Base-by-base conservation (phyloP, 1,140 invertebrate species). In the Dreissena polymorpha region DNA sequence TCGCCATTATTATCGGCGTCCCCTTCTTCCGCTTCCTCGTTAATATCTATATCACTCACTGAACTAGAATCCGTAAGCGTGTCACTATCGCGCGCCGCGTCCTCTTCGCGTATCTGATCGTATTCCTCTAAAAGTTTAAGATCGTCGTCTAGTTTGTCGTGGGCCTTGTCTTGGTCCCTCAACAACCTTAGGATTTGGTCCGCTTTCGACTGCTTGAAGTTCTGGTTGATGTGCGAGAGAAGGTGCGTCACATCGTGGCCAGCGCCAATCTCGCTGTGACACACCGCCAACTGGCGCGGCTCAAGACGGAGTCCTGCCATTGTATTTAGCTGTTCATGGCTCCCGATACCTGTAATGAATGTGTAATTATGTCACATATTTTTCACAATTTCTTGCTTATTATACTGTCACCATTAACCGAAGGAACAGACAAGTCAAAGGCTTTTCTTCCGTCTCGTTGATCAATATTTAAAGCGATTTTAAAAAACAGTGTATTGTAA, bases 131-230 rank as follows among this genome's bases (percentile, higher is more conserved):
- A 14, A 13, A 82, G 25, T 21, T 86, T 75, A 49, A 55, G 67
- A 49, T 82, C 75, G 27, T 85, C 49, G 3, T 77, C 23, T 60
- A 77, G 67, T 6, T 75, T 67, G 21, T 87, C 60, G 51, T 81
- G 82, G 29, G 85, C 51, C 49, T 72, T 70, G 72, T 87, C 83
- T 49, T 85, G 83, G 63, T 87, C 86, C 57, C 64, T 82, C 18
- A 87, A 53, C 21, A 87, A 71, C 16, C 86, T 55, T 10, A 87
- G 70, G 51, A 87, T 87, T 51, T 87, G 86, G 25, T 87, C 78
- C 13, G 86, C 86, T 55, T 87, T 87, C n/a, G 86, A 82, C 70
- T 82, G 64, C 55, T 69, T 55, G 49, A 82, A 82, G 50, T 75
- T 80, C 73, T 81, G 29, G 67, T 82, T 85, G 16, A 85, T 74